phyloP scores from a whole-genome alignment of 2,888 invertebrate genomes.

The Nysson spinosus region DNA sequence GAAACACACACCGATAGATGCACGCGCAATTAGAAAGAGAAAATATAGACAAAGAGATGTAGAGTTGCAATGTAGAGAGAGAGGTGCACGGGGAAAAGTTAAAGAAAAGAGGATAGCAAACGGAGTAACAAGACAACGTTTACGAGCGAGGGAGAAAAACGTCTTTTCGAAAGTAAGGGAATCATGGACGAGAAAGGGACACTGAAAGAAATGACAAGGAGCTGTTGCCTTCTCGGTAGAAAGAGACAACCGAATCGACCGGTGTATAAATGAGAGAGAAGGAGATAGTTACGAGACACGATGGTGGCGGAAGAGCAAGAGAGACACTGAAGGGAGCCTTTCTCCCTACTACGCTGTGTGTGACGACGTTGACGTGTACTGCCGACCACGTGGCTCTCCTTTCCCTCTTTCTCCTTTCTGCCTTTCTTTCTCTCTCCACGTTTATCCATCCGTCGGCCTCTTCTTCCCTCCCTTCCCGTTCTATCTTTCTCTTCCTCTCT shows the following conservation, averaged over 20 bases:
- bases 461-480: slow-evolving; percentile 2
- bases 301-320: slow-evolving; percentile 31
- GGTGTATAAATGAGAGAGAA: neutral
- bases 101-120: neutral
- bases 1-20: too few species aligned
- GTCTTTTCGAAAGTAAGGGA: slow-evolving; percentile 3
- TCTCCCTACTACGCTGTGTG: slow-evolving; percentile 22
- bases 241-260: neutral
- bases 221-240: neutral
- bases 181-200: neutral
- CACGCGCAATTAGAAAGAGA: neutral
- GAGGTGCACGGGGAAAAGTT: neutral
- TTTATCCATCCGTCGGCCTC: slow-evolving; percentile 10
- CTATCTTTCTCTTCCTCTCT: slow-evolving; percentile 21
- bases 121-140: neutral
- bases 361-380: slow-evolving; percentile 54
- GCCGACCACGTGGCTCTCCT: slow-evolving; percentile 60
- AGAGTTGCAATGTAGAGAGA: slow-evolving; percentile 1
- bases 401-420: slow-evolving; percentile 34
- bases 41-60: neutral
- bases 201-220: too few species aligned
- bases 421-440: slow-evolving; percentile 18
- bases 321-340: slow-evolving; percentile 29
- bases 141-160: slow-evolving; percentile 4
- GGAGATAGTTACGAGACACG: neutral